Conservation (phyloP, 2,797 vertebrate genomes). For the Holocentrus rufus region DNA sequence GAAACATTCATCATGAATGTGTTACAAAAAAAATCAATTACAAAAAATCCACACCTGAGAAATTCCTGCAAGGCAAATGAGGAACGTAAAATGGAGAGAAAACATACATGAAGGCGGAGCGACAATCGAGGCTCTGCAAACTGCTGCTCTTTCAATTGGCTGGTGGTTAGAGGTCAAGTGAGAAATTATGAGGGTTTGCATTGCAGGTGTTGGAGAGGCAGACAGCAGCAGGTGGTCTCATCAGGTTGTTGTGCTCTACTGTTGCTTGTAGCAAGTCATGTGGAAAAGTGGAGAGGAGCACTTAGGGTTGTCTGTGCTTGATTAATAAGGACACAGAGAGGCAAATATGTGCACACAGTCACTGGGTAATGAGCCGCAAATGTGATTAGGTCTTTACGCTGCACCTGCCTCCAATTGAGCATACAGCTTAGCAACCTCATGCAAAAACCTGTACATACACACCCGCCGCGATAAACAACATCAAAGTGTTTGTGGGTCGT, state of each 20-base stretch:
- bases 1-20: background rate
- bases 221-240: conserved; percentile 78
- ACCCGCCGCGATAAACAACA: conserved; percentile 60
- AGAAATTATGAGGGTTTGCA: conserved; percentile 66
- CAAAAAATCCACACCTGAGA: background rate
- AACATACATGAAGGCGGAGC: background rate
- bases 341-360: conserved; percentile 84
- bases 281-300: conserved; percentile 82
- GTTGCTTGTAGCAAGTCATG: conserved; percentile 81
- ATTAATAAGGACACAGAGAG: conserved; percentile 83
- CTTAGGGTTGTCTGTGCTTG: conserved; percentile 80
- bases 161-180: conserved; percentile 74
- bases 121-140: conserved; percentile 30
- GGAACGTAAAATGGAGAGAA: background rate
- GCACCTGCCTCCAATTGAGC: conserved; percentile 83
- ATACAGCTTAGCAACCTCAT: conserved; percentile 68
- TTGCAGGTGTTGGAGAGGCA: conserved; percentile 73
- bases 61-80: background rate
- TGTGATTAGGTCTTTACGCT: conserved; percentile 82
- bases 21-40: background rate
- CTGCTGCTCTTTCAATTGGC: conserved; percentile 61
- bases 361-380: conserved; percentile 81
- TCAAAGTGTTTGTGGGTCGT: conserved; percentile 51
- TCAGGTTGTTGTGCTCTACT: conserved; percentile 76
- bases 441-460: conserved; percentile 66